Evolutionary conservation across 2,888 invertebrate genomes (phyloP).

Genomic region (Rhopalosiphum nymphaeae): DNA sequence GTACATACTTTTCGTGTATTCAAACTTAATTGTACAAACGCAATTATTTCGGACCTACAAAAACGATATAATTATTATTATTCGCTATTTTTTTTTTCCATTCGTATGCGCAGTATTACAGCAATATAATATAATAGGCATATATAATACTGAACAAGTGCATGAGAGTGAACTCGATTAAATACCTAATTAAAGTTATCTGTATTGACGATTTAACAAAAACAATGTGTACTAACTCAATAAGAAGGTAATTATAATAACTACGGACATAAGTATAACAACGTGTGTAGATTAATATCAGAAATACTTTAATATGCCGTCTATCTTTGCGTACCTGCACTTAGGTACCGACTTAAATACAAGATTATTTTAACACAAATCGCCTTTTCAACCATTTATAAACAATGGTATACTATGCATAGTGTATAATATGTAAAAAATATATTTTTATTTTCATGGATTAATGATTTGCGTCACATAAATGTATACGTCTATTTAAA

Average conservation of each 20-base stretch:
- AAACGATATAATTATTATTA: slow-evolving; percentile 12
- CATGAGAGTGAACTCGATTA: slow-evolving; percentile 4
- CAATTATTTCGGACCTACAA: background rate
- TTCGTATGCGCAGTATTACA: background rate
- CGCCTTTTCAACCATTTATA: background rate
- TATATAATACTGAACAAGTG: background rate
- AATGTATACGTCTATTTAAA: background rate
- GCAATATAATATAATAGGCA: background rate
- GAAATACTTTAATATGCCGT: background rate
- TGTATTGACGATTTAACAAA: background rate
- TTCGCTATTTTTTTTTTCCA: background rate
- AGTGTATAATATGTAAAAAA: background rate
- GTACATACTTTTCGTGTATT: background rate
- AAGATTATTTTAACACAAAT: background rate
- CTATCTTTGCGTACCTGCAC: background rate
- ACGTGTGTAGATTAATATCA: background rate
- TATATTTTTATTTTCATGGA: background rate
- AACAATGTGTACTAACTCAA: background rate
- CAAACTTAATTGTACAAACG: background rate
- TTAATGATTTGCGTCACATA: too few species aligned
- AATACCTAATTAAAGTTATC: background rate
- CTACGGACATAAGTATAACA: background rate
- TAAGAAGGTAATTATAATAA: background rate
- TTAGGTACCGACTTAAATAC: background rate
- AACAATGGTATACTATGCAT: background rate